Conservation (phyloP, 1,140 invertebrate genomes). For the Pantala flavescens region DNA sequence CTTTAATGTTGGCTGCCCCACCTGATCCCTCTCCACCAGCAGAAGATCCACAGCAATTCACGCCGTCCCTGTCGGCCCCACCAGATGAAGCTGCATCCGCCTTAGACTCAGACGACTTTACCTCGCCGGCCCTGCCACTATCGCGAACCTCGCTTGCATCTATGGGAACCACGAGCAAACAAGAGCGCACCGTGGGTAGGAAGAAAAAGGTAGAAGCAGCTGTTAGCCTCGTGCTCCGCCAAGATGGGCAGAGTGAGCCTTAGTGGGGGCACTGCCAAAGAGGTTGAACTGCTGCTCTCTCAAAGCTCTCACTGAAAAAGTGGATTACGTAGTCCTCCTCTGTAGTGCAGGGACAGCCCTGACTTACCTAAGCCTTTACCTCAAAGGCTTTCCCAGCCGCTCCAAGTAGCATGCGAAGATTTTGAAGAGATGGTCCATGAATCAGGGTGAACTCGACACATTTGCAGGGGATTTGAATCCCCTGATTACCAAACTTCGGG, state of each 20-base stretch:
- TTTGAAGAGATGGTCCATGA: background rate
- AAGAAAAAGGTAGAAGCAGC: background rate
- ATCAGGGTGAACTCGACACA: background rate
- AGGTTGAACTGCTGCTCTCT: background rate
- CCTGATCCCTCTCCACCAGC: background rate
- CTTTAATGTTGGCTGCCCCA: background rate
- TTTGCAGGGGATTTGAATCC: background rate
- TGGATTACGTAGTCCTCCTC: background rate
- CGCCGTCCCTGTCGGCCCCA: constrained; percentile 15
- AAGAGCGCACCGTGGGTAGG: background rate
- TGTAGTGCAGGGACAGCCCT: background rate
- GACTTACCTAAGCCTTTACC: background rate
- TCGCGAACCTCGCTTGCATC: background rate
- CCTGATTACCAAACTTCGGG: background rate
- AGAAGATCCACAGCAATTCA: background rate
- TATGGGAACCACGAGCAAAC: background rate
- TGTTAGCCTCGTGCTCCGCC: background rate
- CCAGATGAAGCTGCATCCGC: constrained; percentile 12
- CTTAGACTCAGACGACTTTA: constrained; percentile 16
- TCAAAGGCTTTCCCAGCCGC: background rate
- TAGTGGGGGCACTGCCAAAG: background rate
- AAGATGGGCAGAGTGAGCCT: background rate
- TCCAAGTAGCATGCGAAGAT: background rate
- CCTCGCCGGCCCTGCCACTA: background rate
- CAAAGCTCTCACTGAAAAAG: background rate